Percentiles rank a stretch among this genome's conserved stretches.
phyloP scores from a whole-genome alignment of 2,888 invertebrate genomes.

The Coecobrya sp. region DNA sequence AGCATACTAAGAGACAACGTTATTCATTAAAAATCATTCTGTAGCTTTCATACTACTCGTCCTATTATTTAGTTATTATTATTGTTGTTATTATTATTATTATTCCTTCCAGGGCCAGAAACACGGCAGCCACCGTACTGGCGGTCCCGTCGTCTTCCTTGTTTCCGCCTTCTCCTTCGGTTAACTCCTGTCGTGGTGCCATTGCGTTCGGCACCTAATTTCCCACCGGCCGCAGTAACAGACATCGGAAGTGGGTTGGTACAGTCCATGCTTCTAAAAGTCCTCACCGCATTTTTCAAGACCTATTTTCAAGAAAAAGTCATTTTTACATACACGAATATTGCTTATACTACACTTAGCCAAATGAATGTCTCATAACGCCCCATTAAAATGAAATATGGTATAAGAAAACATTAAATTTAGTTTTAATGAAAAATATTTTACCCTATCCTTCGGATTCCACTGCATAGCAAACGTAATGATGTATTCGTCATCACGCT shows the following conservation, averaged over 20 bases:
- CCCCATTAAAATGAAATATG: not conserved
- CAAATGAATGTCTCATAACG: not conserved
- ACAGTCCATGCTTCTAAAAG: slow-evolving; percentile 88
- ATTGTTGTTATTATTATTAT: too few species aligned
- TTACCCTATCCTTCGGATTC: slow-evolving; percentile 87
- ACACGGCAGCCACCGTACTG: slow-evolving; percentile 86
- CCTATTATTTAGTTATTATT: slow-evolving; percentile 34
- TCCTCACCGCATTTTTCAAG: slow-evolving; percentile 88
- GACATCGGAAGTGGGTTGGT: slow-evolving; percentile 87
- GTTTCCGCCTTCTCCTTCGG: slow-evolving; percentile 82
- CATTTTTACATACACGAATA: too few species aligned
- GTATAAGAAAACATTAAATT: too few species aligned
- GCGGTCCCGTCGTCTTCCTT: slow-evolving; percentile 74
- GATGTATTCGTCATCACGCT: slow-evolving; percentile 87
- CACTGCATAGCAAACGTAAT: slow-evolving; percentile 88
- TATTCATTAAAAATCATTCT: too few species aligned
- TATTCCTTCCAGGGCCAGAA: slow-evolving; percentile 79
- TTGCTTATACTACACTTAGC: too few species aligned
- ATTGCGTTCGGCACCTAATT: slow-evolving; percentile 68
- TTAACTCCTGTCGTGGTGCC: slow-evolving; percentile 63
- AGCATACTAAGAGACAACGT: not conserved
- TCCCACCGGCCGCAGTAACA: slow-evolving; percentile 85
- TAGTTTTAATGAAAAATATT: too few species aligned
- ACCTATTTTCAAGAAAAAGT: slow-evolving; percentile 86
- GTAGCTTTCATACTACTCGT: too few species aligned